Evolutionary conservation across 2,113 vertebrate genomes (phyloP), one percentile per base, ranked within the genome.

Genomic region (Piaya cayana): DNA sequence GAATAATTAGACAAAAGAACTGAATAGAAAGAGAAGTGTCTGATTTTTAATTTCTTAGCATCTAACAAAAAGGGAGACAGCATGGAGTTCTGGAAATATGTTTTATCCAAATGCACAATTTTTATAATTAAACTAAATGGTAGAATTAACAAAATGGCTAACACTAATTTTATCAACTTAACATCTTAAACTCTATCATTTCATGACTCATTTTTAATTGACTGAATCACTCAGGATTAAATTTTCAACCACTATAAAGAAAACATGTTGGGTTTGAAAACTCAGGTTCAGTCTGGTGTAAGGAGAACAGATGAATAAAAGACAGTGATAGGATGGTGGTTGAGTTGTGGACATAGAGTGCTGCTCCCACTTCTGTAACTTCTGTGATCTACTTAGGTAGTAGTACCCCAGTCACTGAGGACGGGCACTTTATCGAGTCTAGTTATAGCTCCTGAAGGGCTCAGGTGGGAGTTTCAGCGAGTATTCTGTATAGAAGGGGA

Each of bases 301-400:
- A 0, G 0, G 67, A 69, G 19, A 89, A 25, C 20, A 76, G 36
- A 39, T 8, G 13, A 60, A 72, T 23, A n/a, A 76, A 78, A 49
- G 67, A 55, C 9, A 11, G 13, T 1, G 0, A n/a, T 0, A 37
- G 22, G 3, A 1, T 43, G n/a, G 15, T 45, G 12, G 20, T 6
- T 0, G 0, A 29, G 6, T 20, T 27, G 11, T 17, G 39, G 15
- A 67, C 4, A 15, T 10, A 1, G 5, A 86, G 21, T 34, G 6
- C 13, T 76, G 22, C 12, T 72, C 27, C 79, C 30, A n/a, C 56
- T 68, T 89, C 45, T 42, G 9, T 84, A 68, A 72, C 26, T 52
- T 12, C 15, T 79, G 15, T n/a, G 8, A 15, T 45, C n/a, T 86
- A 7, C 42, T 76, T 23, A 36, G 11, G 27, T 45, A 86, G 36